Percentiles rank a stretch among this genome's conserved stretches.
These are phyloP conservation scores for Varanus komodoensis DNA, from an alignment of 2,113 vertebrate genomes.

Conservation along the genomic window DNA sequence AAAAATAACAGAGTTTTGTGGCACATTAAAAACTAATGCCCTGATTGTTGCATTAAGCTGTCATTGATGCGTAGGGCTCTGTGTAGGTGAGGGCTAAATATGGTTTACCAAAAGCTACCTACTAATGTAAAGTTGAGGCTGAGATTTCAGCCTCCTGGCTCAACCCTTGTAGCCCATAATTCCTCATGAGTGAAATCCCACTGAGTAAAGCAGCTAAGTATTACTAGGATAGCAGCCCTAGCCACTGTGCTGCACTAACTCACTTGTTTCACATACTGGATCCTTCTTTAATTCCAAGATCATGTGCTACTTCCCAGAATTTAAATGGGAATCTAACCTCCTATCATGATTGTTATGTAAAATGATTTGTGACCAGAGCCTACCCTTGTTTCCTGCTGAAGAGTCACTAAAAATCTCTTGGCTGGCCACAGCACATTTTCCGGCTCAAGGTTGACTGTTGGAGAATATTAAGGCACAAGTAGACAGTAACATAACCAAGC, in stretches of 20 bases:
- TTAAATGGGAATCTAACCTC: background rate
- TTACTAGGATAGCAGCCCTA: background rate
- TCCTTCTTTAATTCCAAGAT: background rate
- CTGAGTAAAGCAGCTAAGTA: background rate
- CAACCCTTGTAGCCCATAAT: background rate
- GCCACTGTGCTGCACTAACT: background rate
- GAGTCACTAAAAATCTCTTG: background rate
- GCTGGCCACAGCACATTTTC: slow-evolving; percentile 30
- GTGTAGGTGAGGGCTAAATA: background rate
- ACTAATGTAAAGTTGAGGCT: background rate
- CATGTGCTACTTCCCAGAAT: background rate
- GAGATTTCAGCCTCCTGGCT: background rate
- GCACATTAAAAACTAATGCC: background rate
- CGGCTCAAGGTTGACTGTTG: slow-evolving; percentile 33
- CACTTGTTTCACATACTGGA: background rate
- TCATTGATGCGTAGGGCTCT: background rate
- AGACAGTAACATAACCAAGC: slow-evolving; percentile 59
- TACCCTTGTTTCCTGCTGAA: background rate
- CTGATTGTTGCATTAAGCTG: background rate
- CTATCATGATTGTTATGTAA: slow-evolving; percentile 21
- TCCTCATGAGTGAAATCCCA: background rate
- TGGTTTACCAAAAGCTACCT: background rate
- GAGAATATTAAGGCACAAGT: slow-evolving; percentile 40
- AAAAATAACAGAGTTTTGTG: too few relatives aligned
- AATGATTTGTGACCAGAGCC: background rate